A percentile compares a stretch with the other conserved stretches of the same genome.
These are phyloP conservation scores for Tenualosa thibaudeaui DNA, from an alignment of 2,797 vertebrate species.

Conservation along the genomic window DNA sequence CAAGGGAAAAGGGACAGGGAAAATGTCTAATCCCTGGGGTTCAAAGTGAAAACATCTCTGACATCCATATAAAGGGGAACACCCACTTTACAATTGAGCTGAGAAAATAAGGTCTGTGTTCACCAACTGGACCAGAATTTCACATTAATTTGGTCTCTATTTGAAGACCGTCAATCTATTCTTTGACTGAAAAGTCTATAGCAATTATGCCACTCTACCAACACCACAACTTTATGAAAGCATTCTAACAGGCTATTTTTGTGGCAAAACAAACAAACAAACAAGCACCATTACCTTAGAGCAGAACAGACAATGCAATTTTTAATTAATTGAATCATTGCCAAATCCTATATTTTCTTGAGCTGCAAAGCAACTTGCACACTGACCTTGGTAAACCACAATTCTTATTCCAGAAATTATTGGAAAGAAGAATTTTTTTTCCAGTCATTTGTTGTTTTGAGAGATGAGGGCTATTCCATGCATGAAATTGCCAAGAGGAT, in stretches of 20 bases:
- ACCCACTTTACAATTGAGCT: neutral
- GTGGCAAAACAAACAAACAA: no score
- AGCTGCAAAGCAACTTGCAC: neutral
- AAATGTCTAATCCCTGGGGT: neutral
- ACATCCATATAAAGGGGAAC: neutral
- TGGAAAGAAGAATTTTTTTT: no score
- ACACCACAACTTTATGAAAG: neutral
- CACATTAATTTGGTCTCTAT: neutral
- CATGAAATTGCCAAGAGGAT: slow-evolving; percentile 20
- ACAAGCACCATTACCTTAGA: neutral
- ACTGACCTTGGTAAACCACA: neutral
- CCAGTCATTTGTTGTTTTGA: neutral
- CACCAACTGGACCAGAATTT: neutral
- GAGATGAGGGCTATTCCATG: neutral
- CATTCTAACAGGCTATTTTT: neutral
- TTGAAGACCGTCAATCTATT: neutral
- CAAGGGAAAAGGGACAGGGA: neutral
- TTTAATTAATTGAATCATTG: neutral
- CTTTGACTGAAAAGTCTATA: neutral
- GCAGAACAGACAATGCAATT: neutral
- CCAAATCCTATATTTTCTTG: neutral
- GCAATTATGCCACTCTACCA: neutral
- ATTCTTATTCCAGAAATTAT: neutral
- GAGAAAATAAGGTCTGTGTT: neutral
- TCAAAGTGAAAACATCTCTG: neutral